Conservation (phyloP, 2,113 vertebrate genomes). For the Benitochromis conjunctus region DNA sequence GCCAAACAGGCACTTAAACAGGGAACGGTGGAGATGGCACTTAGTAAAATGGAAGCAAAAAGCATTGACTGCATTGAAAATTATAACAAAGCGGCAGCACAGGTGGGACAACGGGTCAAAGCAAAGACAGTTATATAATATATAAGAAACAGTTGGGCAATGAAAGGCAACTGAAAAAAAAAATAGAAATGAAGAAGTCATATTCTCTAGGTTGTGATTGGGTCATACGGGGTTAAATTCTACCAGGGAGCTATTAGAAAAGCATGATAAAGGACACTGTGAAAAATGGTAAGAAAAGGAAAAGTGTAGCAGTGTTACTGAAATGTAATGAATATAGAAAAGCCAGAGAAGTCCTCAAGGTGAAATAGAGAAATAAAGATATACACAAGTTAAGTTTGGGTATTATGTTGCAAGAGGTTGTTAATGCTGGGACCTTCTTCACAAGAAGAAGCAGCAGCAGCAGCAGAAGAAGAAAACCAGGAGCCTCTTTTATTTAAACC, state of each 20-base stretch:
- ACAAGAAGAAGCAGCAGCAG: background rate
- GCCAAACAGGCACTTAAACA: background rate
- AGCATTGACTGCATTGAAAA: background rate
- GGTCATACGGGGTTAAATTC: background rate
- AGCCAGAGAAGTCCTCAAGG: background rate
- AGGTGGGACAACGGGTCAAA: background rate
- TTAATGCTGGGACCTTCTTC: background rate
- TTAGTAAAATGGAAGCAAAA: background rate
- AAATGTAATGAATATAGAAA: background rate
- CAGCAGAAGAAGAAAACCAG: background rate
- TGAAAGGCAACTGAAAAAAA: background rate
- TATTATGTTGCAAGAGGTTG: background rate
- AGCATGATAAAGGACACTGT: background rate
- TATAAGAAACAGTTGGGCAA: background rate
- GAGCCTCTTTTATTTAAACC: background rate
- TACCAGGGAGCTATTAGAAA: background rate
- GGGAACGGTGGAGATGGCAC: background rate
- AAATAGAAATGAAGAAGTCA: background rate
- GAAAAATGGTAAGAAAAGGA: background rate
- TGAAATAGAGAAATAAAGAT: background rate
- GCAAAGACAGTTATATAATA: background rate
- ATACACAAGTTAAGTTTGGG: background rate
- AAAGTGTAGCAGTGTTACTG: background rate
- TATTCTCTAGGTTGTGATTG: background rate
- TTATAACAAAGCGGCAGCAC: background rate